Percentiles rank a stretch among this genome's conserved stretches.
Conservation (phyloP, 2,888 invertebrate genomes). For the Dolichopus griseipennis region DNA sequence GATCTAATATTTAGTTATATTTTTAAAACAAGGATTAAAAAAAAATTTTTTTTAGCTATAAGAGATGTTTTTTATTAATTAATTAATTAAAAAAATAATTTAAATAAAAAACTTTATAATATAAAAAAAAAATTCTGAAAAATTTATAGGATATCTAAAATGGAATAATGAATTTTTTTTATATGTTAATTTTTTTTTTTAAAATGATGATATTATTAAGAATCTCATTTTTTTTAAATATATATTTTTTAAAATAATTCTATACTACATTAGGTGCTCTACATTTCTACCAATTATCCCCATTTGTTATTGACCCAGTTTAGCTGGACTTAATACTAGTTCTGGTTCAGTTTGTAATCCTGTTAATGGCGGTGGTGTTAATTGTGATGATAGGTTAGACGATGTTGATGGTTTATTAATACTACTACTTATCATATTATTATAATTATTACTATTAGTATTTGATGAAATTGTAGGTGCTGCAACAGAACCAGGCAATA, state of each 20-base stretch:
- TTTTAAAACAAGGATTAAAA: too few relatives aligned
- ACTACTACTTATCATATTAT: constrained; percentile 15
- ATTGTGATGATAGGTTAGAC: constrained; percentile 13
- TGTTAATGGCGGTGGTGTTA: constrained; percentile 18
- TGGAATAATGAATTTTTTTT: too few relatives aligned
- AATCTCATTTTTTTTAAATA: neutral
- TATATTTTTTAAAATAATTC: neutral
- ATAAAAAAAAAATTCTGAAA: too few relatives aligned
- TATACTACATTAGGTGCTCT: constrained; percentile 10
- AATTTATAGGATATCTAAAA: too few relatives aligned
- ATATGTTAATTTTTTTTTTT: neutral
- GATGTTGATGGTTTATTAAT: constrained; percentile 8
- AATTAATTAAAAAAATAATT: too few relatives aligned
- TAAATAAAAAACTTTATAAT: too few relatives aligned
- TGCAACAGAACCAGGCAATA: constrained; percentile 15
- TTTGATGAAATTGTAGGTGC: constrained; percentile 11
- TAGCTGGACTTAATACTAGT: constrained; percentile 42
- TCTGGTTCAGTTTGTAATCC: constrained; percentile 33
- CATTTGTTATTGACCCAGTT: constrained; percentile 38
- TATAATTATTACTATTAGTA: constrained; percentile 21
- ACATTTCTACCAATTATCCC: constrained; percentile 8
- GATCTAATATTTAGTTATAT: too few relatives aligned
- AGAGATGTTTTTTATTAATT: too few relatives aligned
- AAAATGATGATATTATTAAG: neutral
- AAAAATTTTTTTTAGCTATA: too few relatives aligned